A percentile compares a stretch with the other conserved stretches of the same genome.
Conservation (phyloP, 2,888 invertebrate genomes). For the Ctena decussata region DNA sequence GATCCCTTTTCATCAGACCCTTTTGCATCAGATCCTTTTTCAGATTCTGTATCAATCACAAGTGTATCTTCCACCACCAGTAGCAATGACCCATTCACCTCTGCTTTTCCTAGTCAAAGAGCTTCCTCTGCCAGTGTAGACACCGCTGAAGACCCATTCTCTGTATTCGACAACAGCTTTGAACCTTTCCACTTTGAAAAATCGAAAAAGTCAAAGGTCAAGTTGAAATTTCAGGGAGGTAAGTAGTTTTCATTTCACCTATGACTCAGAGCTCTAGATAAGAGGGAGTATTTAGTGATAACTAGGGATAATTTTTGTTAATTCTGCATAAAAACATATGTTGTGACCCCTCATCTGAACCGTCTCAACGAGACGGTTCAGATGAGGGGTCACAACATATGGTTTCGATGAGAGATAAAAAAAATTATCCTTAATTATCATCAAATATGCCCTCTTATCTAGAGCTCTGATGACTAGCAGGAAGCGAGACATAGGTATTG, state of each 20-base stretch:
- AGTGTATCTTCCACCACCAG: constrained; percentile 24
- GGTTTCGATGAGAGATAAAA: too few species aligned
- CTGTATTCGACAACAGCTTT: constrained; percentile 71
- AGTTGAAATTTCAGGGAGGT: constrained; percentile 32
- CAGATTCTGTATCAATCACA: constrained; percentile 36
- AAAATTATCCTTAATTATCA: too few species aligned
- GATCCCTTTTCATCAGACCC: constrained; percentile 47
- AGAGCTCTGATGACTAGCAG: too few species aligned
- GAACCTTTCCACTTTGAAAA: constrained; percentile 69
- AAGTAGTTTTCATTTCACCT: not conserved
- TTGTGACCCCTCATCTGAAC: too few species aligned
- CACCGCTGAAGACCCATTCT: constrained; percentile 65
- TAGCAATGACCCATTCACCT: constrained; percentile 67
- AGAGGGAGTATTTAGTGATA: too few species aligned
- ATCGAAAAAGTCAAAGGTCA: constrained; percentile 49
- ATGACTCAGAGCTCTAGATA: too few species aligned
- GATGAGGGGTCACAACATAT: too few species aligned
- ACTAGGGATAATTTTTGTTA: too few species aligned
- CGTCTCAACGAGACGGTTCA: too few species aligned
- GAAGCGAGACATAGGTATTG: too few species aligned
- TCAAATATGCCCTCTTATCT: too few species aligned
- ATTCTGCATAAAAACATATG: too few species aligned
- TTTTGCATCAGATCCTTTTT: constrained; percentile 61
- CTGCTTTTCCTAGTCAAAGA: constrained; percentile 58
- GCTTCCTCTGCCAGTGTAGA: constrained; percentile 26